These are phyloP conservation scores for Remorina albescens DNA, from an alignment of 2,797 vertebrate genomes.

Conservation along the genomic window DNA sequence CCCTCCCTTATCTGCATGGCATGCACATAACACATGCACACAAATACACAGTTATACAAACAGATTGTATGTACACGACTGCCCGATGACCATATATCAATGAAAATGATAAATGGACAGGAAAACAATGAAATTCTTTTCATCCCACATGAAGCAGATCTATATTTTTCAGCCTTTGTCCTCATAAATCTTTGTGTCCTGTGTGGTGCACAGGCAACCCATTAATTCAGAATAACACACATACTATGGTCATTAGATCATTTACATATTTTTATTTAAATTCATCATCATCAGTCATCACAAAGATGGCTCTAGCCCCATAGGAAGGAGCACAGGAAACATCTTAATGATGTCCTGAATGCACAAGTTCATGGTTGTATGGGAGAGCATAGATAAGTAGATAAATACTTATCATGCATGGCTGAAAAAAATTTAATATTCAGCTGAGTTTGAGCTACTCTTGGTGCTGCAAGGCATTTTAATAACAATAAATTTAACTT, in stretches of 20 bases:
- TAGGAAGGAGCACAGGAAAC: not conserved
- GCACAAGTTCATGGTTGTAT: too few relatives aligned
- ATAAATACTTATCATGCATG: too few relatives aligned
- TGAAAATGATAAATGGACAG: not conserved
- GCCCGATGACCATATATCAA: not conserved
- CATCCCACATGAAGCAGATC: not conserved
- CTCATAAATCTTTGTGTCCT: constrained; percentile 3
- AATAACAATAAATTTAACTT: not conserved
- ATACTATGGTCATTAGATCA: not conserved
- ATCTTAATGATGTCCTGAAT: not conserved
- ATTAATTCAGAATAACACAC: not conserved
- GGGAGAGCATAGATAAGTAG: too few relatives aligned
- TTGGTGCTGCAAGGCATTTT: not conserved
- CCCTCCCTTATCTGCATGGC: constrained; percentile 8
- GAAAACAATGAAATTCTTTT: constrained; percentile 9
- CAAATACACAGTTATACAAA: not conserved
- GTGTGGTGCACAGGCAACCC: not conserved
- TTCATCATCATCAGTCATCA: too few relatives aligned
- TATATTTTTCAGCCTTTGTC: not conserved
- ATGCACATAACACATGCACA: not conserved
- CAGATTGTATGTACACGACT: not conserved
- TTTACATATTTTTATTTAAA: constrained; percentile 10
- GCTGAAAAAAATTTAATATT: not conserved
- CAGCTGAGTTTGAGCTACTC: not conserved
- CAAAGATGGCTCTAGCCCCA: not conserved